Evolutionary conservation across 2,888 invertebrate species (phyloP).

Genomic region (Eristalinus aeneus): DNA sequence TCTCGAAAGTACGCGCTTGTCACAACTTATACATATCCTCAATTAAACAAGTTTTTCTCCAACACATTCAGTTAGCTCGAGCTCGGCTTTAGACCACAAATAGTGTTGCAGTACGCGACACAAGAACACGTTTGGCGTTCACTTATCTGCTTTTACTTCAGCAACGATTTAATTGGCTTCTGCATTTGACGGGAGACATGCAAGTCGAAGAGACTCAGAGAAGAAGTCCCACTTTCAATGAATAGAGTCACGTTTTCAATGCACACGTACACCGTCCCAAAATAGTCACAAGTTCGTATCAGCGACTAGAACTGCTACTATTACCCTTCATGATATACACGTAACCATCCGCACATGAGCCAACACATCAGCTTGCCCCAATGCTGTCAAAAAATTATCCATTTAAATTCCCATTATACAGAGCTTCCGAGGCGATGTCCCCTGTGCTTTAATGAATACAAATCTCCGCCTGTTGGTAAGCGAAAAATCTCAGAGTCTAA

Average conservation of each 20-base stretch:
- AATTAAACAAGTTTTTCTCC: too few relatives aligned
- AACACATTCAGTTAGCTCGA: too few relatives aligned
- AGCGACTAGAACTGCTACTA: neutral
- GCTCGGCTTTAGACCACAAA: neutral
- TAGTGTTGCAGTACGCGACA: neutral
- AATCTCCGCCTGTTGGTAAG: slow-evolving; percentile 1
- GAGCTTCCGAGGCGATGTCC: slow-evolving; percentile 3
- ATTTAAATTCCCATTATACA: neutral
- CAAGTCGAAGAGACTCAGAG: neutral
- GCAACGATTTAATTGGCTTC: neutral
- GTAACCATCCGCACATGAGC: neutral
- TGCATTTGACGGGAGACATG: neutral
- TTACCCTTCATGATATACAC: neutral
- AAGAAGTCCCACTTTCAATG: neutral
- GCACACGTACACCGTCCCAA: neutral
- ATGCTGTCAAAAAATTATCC: neutral
- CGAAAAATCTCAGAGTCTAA: neutral
- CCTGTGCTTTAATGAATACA: slow-evolving; percentile 2
- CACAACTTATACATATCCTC: too few relatives aligned
- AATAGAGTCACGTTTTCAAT: neutral
- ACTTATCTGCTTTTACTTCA: neutral
- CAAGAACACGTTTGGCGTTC: neutral
- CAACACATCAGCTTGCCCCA: neutral
- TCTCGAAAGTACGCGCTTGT: too few relatives aligned
- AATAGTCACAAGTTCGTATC: neutral